phyloP scores from a whole-genome alignment of 2,888 invertebrate species.

The Gymnocheta viridis region DNA sequence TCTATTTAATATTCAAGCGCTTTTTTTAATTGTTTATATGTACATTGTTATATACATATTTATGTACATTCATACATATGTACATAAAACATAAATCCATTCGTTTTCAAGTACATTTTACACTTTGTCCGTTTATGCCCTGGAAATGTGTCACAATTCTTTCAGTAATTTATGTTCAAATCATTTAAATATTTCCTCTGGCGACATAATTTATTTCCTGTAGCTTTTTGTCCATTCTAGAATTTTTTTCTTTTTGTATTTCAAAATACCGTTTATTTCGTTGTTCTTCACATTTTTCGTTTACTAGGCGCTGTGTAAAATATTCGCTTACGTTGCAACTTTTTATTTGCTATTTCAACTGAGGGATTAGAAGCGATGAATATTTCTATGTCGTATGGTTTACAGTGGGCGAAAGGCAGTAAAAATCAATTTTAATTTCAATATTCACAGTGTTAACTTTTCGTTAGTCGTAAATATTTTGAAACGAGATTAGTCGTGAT shows the following conservation, averaged over 20 bases:
- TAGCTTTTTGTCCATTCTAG: conserved; percentile 2
- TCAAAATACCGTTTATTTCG: conserved; percentile 48
- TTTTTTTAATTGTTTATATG: too few species aligned
- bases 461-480: too few species aligned
- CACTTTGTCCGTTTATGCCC: conserved; percentile 48
- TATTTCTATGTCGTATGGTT: neutral
- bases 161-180: conserved; percentile 67
- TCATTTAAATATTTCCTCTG: conserved; percentile 68
- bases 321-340: conserved; percentile 57
- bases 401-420: neutral
- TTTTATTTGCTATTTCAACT: conserved; percentile 44
- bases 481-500: too few species aligned
- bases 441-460: too few species aligned
- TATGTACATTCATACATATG: too few species aligned
- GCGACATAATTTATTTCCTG: conserved; percentile 66
- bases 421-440: too few species aligned
- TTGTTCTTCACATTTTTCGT: conserved; percentile 39
- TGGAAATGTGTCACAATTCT: conserved; percentile 63
- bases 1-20: too few species aligned
- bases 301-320: conserved; percentile 36
- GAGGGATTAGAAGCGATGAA: conserved; percentile 40
- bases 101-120: conserved; percentile 32
- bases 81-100: conserved; percentile 19
- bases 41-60: too few species aligned
- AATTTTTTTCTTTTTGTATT: conserved; percentile 23